Percentiles rank a stretch among this genome's conserved stretches.
Evolutionary conservation across 37 sponge, comb jelly and placozoan genomes (phyloP).

Genomic region (Halisarca cf. caerulea): DNA sequence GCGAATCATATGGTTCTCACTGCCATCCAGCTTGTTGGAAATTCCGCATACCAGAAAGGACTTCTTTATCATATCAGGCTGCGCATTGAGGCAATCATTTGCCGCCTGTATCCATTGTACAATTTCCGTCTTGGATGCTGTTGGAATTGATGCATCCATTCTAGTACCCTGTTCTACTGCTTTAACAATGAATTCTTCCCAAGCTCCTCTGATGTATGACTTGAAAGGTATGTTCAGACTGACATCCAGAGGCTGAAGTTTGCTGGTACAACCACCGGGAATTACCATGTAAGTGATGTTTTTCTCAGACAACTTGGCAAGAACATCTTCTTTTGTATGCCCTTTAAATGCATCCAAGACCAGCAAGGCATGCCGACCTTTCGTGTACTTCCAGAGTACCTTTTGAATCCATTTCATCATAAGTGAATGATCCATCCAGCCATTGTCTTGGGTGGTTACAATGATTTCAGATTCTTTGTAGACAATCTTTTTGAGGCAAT

Average conservation of each 20-base stretch:
- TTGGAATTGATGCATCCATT: neutral
- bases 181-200: slow-evolving; percentile 1
- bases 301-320: neutral
- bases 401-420: slow-evolving; percentile 41
- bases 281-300: slow-evolving; percentile 34
- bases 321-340: slow-evolving; percentile 28
- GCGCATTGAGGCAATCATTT: neutral
- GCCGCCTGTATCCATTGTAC: slow-evolving; percentile 6
- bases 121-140: slow-evolving; percentile 9
- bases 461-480: neutral
- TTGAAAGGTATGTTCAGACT: slow-evolving; percentile 45
- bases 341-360: slow-evolving; percentile 29
- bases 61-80: neutral
- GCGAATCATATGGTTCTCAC: neutral
- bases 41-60: neutral
- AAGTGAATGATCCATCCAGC: slow-evolving; percentile 6
- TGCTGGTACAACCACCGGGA: slow-evolving; percentile 44
- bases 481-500: neutral
- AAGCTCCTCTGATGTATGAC: neutral
- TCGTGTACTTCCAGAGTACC: neutral
- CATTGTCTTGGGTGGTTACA: neutral
- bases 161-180: neutral
- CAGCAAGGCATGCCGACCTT: slow-evolving; percentile 6
- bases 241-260: slow-evolving; percentile 46
- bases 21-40: neutral